Evolutionary conservation across 1,140 invertebrate species (phyloP).

Genomic region (Euwallacea similis): DNA sequence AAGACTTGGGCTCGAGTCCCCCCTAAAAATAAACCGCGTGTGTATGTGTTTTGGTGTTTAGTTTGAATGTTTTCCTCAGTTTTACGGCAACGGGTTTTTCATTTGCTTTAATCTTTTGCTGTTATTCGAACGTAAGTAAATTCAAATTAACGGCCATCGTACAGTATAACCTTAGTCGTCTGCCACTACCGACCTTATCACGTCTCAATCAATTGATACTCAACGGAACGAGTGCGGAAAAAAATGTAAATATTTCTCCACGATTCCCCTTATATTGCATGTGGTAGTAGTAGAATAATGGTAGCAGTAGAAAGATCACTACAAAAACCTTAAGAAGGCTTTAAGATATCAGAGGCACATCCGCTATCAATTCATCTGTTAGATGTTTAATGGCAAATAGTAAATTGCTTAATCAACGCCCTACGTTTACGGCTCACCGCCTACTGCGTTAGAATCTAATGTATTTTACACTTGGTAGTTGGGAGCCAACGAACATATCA

Average conservation of each 20-base stretch:
- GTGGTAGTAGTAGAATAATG: background rate
- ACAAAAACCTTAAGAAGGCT: too few relatives aligned
- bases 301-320: too few relatives aligned
- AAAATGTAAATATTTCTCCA: slow-evolving; percentile 2
- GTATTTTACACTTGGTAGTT: too few relatives aligned
- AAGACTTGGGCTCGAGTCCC: background rate
- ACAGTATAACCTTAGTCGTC: too few relatives aligned
- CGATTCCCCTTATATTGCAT: background rate
- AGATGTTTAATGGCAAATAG: too few relatives aligned
- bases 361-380: too few relatives aligned
- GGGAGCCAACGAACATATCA: too few relatives aligned
- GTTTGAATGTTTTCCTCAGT: slow-evolving; percentile 5
- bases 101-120: slow-evolving; percentile 1
- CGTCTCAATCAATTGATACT: background rate
- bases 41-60: slow-evolving; percentile 3
- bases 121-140: slow-evolving; percentile 10
- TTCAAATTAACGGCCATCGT: background rate
- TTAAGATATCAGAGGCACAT: too few relatives aligned
- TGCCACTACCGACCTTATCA: too few relatives aligned
- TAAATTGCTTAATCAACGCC: too few relatives aligned
- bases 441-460: too few relatives aligned
- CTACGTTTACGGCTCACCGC: too few relatives aligned
- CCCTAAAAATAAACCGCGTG: slow-evolving; percentile 8
- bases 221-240: background rate
- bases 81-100: background rate